phyloP scores from a whole-genome alignment of 23 tunicate species.

The Diplosoma virens region DNA sequence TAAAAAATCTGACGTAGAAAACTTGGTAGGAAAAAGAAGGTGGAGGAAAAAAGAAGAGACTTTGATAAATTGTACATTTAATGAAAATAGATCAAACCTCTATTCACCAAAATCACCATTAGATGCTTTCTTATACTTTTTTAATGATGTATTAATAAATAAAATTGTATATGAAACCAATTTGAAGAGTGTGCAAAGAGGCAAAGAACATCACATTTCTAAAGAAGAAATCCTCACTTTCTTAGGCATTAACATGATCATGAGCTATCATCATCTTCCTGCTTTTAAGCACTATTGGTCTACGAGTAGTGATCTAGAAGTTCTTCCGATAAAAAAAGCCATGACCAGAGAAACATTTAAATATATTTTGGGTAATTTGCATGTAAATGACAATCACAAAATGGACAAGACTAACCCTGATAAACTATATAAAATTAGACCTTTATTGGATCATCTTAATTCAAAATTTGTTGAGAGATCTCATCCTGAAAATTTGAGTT shows the following conservation, averaged over 20 bases:
- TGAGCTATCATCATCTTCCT: slow-evolving; percentile 13
- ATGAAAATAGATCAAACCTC: too few relatives aligned
- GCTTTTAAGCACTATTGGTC: slow-evolving; percentile 4
- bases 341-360: slow-evolving; percentile 5
- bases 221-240: not conserved
- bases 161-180: slow-evolving; percentile 11
- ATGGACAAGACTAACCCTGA: not conserved
- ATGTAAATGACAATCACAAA: slow-evolving; percentile 1
- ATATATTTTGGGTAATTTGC: not conserved
- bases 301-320: not conserved
- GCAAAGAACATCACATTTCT: not conserved
- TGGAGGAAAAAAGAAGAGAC: too few relatives aligned
- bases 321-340: not conserved
- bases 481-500: not conserved
- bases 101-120: too few relatives aligned
- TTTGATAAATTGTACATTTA: too few relatives aligned
- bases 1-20: too few relatives aligned
- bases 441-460: not conserved
- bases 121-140: slow-evolving; percentile 1
- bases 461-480: not conserved
- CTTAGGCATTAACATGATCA: slow-evolving; percentile 16
- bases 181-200: not conserved
- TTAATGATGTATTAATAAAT: not conserved
- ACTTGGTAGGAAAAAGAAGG: too few relatives aligned
- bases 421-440: slow-evolving; percentile 10